Evolutionary conservation across 2,797 vertebrate genomes (phyloP), one percentile per base, ranked within the genome.

Genomic region (Adrianichthys oophorus): DNA sequence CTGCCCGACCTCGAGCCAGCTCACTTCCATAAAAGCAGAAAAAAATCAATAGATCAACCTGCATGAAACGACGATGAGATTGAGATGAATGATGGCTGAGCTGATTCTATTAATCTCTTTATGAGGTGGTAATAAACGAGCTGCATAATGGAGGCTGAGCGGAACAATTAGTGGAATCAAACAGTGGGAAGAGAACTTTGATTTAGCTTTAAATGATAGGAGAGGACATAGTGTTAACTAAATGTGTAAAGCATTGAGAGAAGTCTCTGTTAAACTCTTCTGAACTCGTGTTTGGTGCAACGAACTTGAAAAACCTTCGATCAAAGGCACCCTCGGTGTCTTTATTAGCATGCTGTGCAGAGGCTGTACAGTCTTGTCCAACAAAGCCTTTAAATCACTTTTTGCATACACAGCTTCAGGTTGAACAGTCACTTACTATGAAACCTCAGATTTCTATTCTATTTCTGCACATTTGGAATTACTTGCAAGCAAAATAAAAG

Each of bases 31-130:
- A 51, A 37, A 62, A 32, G 71, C 47, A 1, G 10, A 55, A 59
- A 59, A 50, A 72, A 89, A 87, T 86, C 87, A 70, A 89, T 90
- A 79, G 78, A 85, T 87, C 82, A 85, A 74, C 68, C 17, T 61
- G 82, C 82, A 70, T 78, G 81, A 86, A 86, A 85, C 43, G 65
- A 78, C 68, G 78, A 74, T 40, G 65, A 58, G 51, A 86, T 76
- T 77, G 82, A 86, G 81, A 87, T 85, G 85, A 89, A 80, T 80
- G 83, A 90, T 90, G 73, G 52, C 68, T 1, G 56, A 32, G 60
- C 80, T 82, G 75, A 74, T 90, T 89, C 76, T 76, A 86, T 86
- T 86, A 66, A 74, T 87, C 81, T 78, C 82, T 85, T 86, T 80
- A 84, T 80, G 68, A 65, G 66, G 55, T 69, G 52, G 61, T 65